Base-by-base conservation (phyloP, 2,888 invertebrate species). In the Eudemis profundana region DNA sequence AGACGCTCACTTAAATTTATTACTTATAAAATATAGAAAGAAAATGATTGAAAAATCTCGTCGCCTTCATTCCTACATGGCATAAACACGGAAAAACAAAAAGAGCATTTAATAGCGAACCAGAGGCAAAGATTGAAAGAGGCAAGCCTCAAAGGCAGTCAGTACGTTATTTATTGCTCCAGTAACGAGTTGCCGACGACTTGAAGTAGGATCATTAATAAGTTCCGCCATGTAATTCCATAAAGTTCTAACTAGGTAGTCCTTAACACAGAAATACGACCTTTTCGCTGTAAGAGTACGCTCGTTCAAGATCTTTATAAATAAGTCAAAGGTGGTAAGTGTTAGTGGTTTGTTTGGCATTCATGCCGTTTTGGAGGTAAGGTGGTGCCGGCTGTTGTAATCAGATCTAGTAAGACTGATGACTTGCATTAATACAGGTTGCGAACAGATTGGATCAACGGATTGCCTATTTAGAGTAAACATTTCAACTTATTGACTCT, bases 131-230 rank as follows among this genome's bases (percentile, higher is more conserved):
- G 80, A 79, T 80, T 81, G 80, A 82, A 78, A 76, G 76, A 79
- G 73, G 73, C 74, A 76, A 78, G 74, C 71, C 78, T 76, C 72
- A 70, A 74, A 77, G 74, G 76, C 79, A 78, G 79, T 80, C 78
- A 73, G 68, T 76, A 77, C 78, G 78, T 84, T 86, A 86, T 88
- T 86, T 86, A 88, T 86, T 80, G 81, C 80, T 66, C 68, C 73
- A 74, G 81, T 85, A 87, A 87, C 83, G 82, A 87, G 85, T 86
- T 83, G 78, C 77, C 81, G 74, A 78, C 76, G 73, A 83, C 81
- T 85, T 83, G 81, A 79, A 79, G 77, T 76, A 63, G 74, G 82
- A 80, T 83, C 86, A 85, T 87, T 87, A 87, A 87, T 87, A 86
- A 86, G 83, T 83, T 81, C 71, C 66, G 47, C 65, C 47, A 66